Percentiles rank a stretch among this genome's conserved stretches.
Evolutionary conservation across 2,113 vertebrate species (phyloP).

Genomic region (Galbula dea): DNA sequence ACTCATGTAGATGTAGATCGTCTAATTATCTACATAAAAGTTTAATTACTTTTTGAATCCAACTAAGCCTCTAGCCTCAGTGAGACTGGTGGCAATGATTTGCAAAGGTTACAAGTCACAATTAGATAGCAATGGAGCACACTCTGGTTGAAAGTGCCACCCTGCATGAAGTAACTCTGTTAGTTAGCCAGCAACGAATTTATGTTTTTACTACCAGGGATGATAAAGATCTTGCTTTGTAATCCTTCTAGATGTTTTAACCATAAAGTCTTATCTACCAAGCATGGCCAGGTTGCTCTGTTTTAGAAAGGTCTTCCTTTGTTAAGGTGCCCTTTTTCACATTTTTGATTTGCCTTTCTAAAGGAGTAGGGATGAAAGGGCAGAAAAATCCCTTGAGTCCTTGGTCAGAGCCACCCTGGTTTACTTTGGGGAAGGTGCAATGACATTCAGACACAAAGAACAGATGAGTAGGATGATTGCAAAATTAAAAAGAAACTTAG

Average conservation of each 20-base stretch:
- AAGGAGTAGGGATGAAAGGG: background rate
- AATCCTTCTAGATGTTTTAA: background rate
- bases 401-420: background rate
- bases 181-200: background rate
- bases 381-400: background rate
- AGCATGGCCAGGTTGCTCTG: background rate
- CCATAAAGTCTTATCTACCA: background rate
- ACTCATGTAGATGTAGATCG: background rate
- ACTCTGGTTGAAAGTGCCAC: background rate
- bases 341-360: background rate
- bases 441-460: background rate
- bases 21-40: conserved; percentile 5
- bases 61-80: background rate
- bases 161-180: background rate
- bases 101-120: background rate
- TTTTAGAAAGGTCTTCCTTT: background rate
- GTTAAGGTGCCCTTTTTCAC: background rate
- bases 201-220: background rate
- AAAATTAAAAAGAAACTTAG: background rate
- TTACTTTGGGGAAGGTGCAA: background rate
- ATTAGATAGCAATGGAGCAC: background rate
- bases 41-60: conserved; percentile 17
- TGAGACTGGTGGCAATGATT: background rate
- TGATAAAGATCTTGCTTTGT: background rate
- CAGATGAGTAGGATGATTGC: background rate